Percentiles rank a stretch among this genome's conserved stretches.
Evolutionary conservation across 2,113 vertebrate species (phyloP).

Genomic region (Addax nasomaculatus): DNA sequence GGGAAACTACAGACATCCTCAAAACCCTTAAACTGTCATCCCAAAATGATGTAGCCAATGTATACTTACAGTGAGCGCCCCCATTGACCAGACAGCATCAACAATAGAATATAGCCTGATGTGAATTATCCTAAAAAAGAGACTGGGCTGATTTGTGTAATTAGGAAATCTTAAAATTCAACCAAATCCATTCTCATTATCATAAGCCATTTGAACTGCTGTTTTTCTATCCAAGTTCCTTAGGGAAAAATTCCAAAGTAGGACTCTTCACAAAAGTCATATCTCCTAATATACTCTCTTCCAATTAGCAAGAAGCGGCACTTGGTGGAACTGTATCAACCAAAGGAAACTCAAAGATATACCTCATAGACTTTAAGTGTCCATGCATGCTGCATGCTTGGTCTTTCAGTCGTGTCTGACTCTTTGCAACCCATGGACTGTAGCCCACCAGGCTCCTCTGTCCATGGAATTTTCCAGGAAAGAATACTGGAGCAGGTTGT

Average conservation of each 20-base stretch:
- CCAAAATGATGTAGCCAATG: neutral
- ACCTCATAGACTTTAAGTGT: neutral
- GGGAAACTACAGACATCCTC: neutral
- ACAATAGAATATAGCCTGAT: neutral
- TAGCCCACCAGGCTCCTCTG: neutral
- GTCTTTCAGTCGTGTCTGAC: neutral
- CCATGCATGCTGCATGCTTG: neutral
- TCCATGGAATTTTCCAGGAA: neutral
- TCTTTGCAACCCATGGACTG: neutral
- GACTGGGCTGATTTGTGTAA: neutral
- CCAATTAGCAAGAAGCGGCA: conserved; percentile 2
- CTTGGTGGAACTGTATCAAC: neutral
- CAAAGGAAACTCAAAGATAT: neutral
- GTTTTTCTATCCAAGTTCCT: neutral
- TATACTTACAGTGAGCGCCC: neutral
- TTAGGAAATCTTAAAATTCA: neutral
- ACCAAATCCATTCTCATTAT: neutral
- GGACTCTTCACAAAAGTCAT: neutral
- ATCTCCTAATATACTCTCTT: neutral
- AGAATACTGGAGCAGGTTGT: neutral
- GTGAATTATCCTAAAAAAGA: neutral
- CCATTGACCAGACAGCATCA: neutral
- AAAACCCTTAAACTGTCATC: neutral
- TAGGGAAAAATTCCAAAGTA: neutral
- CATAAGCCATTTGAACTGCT: neutral